Evolutionary conservation across 2,888 invertebrate genomes (phyloP).

Genomic region (Lasioglossum figueresi): DNA sequence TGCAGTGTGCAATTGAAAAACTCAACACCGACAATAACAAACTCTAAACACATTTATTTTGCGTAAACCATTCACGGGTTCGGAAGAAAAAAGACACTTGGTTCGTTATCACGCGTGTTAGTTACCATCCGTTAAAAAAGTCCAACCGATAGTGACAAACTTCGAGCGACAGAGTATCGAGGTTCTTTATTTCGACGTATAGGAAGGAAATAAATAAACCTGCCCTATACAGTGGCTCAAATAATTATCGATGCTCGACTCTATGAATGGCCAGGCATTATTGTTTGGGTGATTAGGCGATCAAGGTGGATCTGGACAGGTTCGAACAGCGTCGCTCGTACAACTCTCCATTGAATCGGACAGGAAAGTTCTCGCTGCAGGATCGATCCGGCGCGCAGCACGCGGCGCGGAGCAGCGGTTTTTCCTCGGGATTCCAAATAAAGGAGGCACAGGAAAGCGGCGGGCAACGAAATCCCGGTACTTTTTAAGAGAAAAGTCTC

Average conservation of each 20-base stretch:
- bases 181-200: no score
- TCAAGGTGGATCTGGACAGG: background rate
- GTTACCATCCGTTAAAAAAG: no score
- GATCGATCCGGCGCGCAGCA: background rate
- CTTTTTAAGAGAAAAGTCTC: slow-evolving; percentile 45
- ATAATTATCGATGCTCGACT: background rate
- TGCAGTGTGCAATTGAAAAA: background rate
- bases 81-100: background rate
- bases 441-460: slow-evolving; percentile 50
- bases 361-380: slow-evolving; percentile 37
- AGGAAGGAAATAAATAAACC: no score
- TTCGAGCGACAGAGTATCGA: no score
- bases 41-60: background rate
- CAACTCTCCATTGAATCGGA: slow-evolving; percentile 24
- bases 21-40: background rate
- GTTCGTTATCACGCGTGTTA: background rate
- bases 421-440: slow-evolving; percentile 46
- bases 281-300: background rate
- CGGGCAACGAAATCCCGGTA: slow-evolving; percentile 43
- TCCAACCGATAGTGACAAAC: no score
- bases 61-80: background rate
- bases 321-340: background rate
- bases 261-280: background rate
- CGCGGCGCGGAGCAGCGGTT: background rate
- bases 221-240: background rate